These are phyloP conservation scores for Tenebrio molitor DNA, from an alignment of 1,140 invertebrate species.

Conservation along the genomic window DNA sequence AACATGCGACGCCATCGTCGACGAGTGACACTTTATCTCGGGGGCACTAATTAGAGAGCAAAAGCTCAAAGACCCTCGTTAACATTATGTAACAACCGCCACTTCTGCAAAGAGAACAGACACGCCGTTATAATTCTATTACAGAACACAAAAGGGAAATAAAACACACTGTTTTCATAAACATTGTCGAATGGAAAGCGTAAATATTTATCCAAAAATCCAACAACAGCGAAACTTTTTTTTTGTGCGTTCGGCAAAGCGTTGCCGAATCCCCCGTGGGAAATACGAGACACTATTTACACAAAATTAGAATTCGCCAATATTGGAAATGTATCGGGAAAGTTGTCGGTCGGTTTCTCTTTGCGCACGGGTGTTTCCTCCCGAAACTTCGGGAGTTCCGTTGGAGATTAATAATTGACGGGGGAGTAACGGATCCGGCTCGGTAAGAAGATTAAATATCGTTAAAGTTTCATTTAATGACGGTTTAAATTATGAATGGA, in stretches of 20 bases:
- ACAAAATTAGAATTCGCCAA: constrained; percentile 5
- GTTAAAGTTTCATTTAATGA: constrained; percentile 9
- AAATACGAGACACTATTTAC: constrained; percentile 38
- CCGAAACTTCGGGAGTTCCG: not conserved
- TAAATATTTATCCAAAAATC: constrained; percentile 10
- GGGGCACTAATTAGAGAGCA: not conserved
- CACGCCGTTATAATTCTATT: not conserved
- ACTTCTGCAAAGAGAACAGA: not conserved
- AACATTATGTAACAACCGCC: not conserved
- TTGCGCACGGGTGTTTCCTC: not conserved
- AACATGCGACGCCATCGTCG: too few relatives aligned
- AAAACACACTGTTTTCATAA: constrained; percentile 1
- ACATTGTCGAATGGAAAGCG: constrained; percentile 3
- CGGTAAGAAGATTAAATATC: constrained; percentile 1
- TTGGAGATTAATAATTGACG: constrained; percentile 5
- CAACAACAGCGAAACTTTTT: constrained; percentile 10
- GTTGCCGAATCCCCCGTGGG: constrained; percentile 8
- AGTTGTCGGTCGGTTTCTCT: constrained; percentile 1
- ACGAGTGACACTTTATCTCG: too few relatives aligned
- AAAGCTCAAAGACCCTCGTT: not conserved
- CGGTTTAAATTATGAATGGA: not conserved
- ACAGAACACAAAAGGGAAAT: not conserved
- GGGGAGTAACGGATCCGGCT: not conserved
- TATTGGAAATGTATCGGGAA: constrained; percentile 21
- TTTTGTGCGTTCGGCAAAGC: not conserved